Conservation (phyloP, 2,888 invertebrate species). For the Trachelus tabidus region DNA sequence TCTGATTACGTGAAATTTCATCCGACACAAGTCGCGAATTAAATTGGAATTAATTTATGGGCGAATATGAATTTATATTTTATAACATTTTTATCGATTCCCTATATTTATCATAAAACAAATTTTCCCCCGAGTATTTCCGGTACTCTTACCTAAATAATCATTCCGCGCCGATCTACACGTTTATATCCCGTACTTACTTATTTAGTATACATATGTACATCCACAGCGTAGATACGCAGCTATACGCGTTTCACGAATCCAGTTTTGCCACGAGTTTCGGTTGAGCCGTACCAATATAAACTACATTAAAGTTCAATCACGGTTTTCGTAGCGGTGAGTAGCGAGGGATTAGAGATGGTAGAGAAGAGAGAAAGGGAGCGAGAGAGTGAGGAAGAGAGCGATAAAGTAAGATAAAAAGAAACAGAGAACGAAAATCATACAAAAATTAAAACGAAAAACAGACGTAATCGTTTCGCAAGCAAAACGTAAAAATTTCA, state of each 20-base stretch:
- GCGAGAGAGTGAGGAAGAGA: background rate
- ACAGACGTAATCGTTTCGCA: background rate
- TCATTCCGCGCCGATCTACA: background rate
- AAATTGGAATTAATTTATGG: background rate
- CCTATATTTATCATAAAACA: background rate
- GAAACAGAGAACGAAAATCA: background rate
- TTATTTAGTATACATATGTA: background rate
- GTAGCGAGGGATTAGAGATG: background rate
- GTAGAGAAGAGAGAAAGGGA: background rate
- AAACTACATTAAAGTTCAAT: background rate
- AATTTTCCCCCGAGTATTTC: background rate
- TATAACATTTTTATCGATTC: background rate
- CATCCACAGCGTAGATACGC: background rate
- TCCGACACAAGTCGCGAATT: background rate
- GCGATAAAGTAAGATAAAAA: background rate
- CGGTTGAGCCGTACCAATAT: background rate
- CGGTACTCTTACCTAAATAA: background rate
- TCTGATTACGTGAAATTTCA: background rate
- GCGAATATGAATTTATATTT: background rate
- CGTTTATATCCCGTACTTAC: background rate
- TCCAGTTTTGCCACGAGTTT: background rate
- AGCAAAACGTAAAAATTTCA: background rate
- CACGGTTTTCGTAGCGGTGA: background rate
- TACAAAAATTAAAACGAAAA: background rate
- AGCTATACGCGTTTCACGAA: background rate